These are phyloP conservation scores for Ephialtes manifestator DNA, from an alignment of 2,888 invertebrate genomes.

Conservation along the genomic window DNA sequence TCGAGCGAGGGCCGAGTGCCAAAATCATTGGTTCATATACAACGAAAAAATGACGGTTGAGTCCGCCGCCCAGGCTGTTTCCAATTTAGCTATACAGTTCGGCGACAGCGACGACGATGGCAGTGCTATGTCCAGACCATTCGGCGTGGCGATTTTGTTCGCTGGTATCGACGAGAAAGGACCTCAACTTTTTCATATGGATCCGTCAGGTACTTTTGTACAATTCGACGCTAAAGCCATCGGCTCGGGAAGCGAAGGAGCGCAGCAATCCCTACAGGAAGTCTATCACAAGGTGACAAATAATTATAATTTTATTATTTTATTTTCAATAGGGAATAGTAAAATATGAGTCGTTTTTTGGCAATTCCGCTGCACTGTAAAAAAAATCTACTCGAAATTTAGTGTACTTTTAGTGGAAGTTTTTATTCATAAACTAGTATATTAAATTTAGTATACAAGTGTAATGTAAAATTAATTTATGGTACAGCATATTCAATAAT, in stretches of 20 bases:
- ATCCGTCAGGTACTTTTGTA: slow-evolving; percentile 99
- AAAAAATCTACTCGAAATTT: too few relatives aligned
- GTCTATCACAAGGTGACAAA: slow-evolving; percentile 87
- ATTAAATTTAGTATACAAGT: too few relatives aligned
- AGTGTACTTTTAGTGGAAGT: too few relatives aligned
- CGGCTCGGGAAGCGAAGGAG: slow-evolving; percentile 99
- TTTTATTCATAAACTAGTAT: too few relatives aligned
- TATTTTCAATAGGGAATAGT: background rate
- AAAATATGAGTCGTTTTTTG: too few relatives aligned
- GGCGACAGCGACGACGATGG: slow-evolving; percentile 99
- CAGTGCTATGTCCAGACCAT: slow-evolving; percentile 98
- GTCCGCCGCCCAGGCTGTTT: slow-evolving; percentile 99
- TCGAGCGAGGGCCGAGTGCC: slow-evolving; percentile 97
- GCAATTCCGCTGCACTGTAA: too few relatives aligned
- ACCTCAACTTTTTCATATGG: slow-evolving; percentile 98
- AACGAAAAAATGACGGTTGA: slow-evolving; percentile 98
- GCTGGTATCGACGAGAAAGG: slow-evolving; percentile 98
- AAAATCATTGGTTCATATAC: slow-evolving; percentile 99
- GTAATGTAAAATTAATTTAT: too few relatives aligned
- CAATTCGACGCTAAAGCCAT: slow-evolving; percentile 99
- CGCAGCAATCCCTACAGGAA: slow-evolving; percentile 96
- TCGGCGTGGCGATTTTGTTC: slow-evolving; percentile 99
- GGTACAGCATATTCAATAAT: too few relatives aligned
- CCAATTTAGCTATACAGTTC: slow-evolving; percentile 99
- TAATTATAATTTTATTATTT: background rate